Base-by-base conservation (phyloP, 92 coral and sea anemone genomes). In the Epizoanthus fatuus region DNA sequence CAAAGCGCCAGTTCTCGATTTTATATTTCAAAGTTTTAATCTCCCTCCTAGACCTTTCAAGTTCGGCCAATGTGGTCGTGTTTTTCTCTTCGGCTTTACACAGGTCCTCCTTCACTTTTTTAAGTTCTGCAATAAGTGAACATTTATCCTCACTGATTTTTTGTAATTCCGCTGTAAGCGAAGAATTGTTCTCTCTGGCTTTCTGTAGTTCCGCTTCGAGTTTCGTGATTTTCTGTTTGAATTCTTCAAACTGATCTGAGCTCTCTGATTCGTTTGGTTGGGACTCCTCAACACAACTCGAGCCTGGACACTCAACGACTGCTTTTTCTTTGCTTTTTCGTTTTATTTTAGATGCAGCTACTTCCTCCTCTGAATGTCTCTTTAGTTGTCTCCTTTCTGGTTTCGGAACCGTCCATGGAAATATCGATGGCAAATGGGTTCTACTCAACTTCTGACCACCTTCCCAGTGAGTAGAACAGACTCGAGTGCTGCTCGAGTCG, bases 1-100 rank as follows among this genome's bases (percentile, higher is more conserved):
- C 72, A 44, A 87, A 81, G 32, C 85, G 58, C 10, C 45, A n/a
- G 17, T 86, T 78, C 3, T 86, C 56, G 0, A 86, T 63, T n/a
- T 86, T 25, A 52, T 40, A 65, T 16, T 79, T 8, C 64, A 86
- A 54, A 17, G 51, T 25, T 17, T 22, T 20, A 1, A 79, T 38
- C 66, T 66, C 90, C 11, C 19, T n/a, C 37, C 68, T 64, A 12
- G 77, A 59, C 29, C 42, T 55, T 3, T 64, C 78, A 44, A 75
- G 69, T 79, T 78, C 56, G 3, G n/a, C 35, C 2, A n/a, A 74
- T 3, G 79, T 19, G 6, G 11, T 1, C 7, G n/a, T 29, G 29
- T 35, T 62, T 78, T 86, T 37, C 47, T 55, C 69, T 53, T 75
- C 57, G 13, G 52, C 14, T 20, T 63, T 42, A 5, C 40, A 17